Evolutionary conservation across 2,888 invertebrate genomes (phyloP), one percentile per base, ranked within the genome.

Genomic region (Drosophila affinis): DNA sequence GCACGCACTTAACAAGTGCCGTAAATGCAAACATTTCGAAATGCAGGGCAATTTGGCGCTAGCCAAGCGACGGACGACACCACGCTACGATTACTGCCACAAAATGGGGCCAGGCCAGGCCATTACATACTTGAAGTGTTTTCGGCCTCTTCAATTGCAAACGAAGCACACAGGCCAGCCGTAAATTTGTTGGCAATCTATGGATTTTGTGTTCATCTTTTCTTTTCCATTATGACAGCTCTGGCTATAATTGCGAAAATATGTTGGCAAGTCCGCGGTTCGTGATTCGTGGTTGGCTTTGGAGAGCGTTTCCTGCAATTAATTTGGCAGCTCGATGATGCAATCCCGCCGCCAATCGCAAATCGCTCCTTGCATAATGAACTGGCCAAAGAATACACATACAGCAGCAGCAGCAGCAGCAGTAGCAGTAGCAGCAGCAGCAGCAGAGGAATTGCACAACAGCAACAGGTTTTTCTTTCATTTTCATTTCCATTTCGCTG

Each of bases 331-430:
- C 9, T 49, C 45, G 69, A 34, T 84, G 88, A 84, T 78, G 83
- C 72, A 84, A 82, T 74, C 64, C 32, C 57, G 24, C 32, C 48
- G 17, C 27, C 51, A 54, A 67, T 47, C 29, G 51, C 56, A 61
- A 67, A 61, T 63, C 61, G 61, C 77, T 68, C 62, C 75, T 71
- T 84, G 83, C 83, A 80, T 88, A 84, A 84, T 83, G 47, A 80
- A 82, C 83, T 86, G 86, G 83, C 83, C 76, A 76, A 85, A 88
- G 88, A 83, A 73, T 83, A 80, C 86, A 55, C 54, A 77, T 65
- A 34, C 32, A 61, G 44, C 12, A 44, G 21, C 55, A 39, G 29
- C 54, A 51, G 32, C 45, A 58, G 63, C 56, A 73, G 57, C 29
- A 21, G 63, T 53, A 73, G 57, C 18, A 21, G 21, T 0, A 51